These are phyloP conservation scores for Ennomos fuscantarius DNA, from an alignment of 2,888 invertebrate genomes.

Conservation along the genomic window DNA sequence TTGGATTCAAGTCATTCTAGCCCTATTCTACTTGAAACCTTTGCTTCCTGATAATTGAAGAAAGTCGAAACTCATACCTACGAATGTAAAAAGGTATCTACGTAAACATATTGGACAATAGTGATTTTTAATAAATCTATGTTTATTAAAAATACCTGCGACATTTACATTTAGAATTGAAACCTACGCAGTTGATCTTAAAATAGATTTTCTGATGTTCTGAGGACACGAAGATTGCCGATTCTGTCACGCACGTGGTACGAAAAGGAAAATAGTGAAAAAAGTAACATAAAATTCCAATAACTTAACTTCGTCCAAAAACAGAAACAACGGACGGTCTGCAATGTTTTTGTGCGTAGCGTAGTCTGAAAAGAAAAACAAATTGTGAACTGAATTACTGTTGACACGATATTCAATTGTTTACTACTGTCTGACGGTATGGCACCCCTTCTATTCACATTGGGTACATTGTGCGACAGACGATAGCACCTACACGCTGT, in stretches of 20 bases:
- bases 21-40: conserved; percentile 56
- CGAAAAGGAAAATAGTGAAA: neutral
- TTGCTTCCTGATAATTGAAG: conserved; percentile 38
- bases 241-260: conserved; percentile 1
- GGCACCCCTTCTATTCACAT: conserved; percentile 13
- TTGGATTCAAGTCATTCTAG: conserved; percentile 57
- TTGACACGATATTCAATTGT: conserved; percentile 19
- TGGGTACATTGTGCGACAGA: conserved; percentile 27
- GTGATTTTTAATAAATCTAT: too few species aligned
- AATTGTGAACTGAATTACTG: conserved; percentile 11
- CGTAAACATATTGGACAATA: too few species aligned
- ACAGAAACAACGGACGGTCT: conserved; percentile 7
- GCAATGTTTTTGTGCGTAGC: neutral
- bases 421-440: conserved; percentile 15
- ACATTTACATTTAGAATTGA: neutral
- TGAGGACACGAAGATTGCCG: neutral
- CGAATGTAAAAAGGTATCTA: too few species aligned
- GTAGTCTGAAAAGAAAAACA: conserved; percentile 15
- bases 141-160: too few species aligned
- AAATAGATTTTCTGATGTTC: neutral
- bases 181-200: neutral
- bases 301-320: conserved; percentile 1
- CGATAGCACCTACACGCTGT: conserved; percentile 30
- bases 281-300: neutral
- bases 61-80: neutral